A percentile compares a stretch with the other conserved stretches of the same genome.
Evolutionary conservation across 2,888 invertebrate species (phyloP).

Genomic region (Chloroclysta siterata): DNA sequence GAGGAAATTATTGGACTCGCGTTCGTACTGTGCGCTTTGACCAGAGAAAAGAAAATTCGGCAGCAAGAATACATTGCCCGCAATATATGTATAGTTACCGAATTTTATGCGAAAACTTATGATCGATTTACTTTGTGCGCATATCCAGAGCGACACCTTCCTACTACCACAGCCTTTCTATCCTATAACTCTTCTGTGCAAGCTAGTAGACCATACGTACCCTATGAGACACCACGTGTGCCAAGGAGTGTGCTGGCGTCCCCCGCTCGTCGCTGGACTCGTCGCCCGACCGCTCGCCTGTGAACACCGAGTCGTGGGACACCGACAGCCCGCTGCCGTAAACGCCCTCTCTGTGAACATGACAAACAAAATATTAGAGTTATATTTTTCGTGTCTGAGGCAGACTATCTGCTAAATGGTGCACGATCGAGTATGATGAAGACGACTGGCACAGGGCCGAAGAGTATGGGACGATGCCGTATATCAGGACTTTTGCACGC

Average conservation of each 20-base stretch:
- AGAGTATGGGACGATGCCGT: too few relatives aligned
- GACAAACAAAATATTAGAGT: background rate
- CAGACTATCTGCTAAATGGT: background rate
- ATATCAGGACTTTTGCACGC: too few relatives aligned
- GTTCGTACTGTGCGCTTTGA: too few relatives aligned
- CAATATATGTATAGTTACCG: too few relatives aligned
- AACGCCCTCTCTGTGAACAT: slow-evolving; percentile 71
- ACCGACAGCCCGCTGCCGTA: slow-evolving; percentile 89
- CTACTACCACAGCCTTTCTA: too few relatives aligned
- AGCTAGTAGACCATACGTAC: slow-evolving; percentile 48
- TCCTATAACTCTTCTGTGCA: too few relatives aligned
- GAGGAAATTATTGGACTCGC: too few relatives aligned
- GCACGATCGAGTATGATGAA: background rate
- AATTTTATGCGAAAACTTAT: too few relatives aligned
- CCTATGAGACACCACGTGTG: slow-evolving; percentile 69
- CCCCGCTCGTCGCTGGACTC: slow-evolving; percentile 78
- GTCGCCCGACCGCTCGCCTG: slow-evolving; percentile 88
- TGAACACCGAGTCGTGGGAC: slow-evolving; percentile 96
- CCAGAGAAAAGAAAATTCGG: too few relatives aligned
- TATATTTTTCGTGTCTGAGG: background rate
- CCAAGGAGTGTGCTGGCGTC: slow-evolving; percentile 63
- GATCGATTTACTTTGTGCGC: too few relatives aligned
- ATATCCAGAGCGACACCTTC: too few relatives aligned
- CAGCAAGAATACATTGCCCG: too few relatives aligned
- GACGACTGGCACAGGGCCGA: background rate